A percentile compares a stretch with the other conserved stretches of the same genome.
Conservation (phyloP, 2,888 invertebrate genomes). For the Chromoteleia sp. region DNA sequence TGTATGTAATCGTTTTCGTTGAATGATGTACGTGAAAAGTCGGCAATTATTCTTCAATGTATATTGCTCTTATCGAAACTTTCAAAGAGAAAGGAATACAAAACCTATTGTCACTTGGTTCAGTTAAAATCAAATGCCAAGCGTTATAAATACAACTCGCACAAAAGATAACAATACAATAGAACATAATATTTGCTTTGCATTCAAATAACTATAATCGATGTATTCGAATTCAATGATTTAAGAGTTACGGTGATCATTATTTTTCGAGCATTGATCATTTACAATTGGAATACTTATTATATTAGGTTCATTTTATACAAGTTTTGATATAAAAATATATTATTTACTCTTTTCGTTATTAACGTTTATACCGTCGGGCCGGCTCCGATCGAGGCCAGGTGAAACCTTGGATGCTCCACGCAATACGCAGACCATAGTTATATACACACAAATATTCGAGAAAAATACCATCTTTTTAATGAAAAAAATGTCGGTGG, state of each 20-base stretch:
- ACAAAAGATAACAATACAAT: slow-evolving; percentile 35
- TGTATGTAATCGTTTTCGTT: slow-evolving; percentile 47
- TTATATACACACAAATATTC: too few relatives aligned
- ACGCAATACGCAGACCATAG: too few relatives aligned
- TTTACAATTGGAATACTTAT: too few relatives aligned
- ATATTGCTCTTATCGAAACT: slow-evolving; percentile 44
- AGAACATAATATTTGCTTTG: slow-evolving; percentile 12
- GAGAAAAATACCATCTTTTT: too few relatives aligned
- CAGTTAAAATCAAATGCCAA: slow-evolving; percentile 49
- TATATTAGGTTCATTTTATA: too few relatives aligned
- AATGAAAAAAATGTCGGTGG: too few relatives aligned
- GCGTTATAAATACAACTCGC: slow-evolving; percentile 46
- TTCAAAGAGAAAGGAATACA: slow-evolving; percentile 63
- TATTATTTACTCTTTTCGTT: too few relatives aligned
- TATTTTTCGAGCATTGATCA: too few relatives aligned
- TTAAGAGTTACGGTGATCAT: not conserved
- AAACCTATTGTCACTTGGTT: slow-evolving; percentile 57
- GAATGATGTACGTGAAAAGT: slow-evolving; percentile 50
- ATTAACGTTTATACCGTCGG: too few relatives aligned
- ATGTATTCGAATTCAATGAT: not conserved
- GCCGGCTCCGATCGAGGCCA: too few relatives aligned
- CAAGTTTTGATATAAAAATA: too few relatives aligned
- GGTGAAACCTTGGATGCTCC: too few relatives aligned
- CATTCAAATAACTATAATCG: slow-evolving; percentile 7
- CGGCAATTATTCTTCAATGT: slow-evolving; percentile 52